These are phyloP conservation scores for Cryptotermes secundus DNA, from an alignment of 1,140 invertebrate genomes.

Conservation along the genomic window DNA sequence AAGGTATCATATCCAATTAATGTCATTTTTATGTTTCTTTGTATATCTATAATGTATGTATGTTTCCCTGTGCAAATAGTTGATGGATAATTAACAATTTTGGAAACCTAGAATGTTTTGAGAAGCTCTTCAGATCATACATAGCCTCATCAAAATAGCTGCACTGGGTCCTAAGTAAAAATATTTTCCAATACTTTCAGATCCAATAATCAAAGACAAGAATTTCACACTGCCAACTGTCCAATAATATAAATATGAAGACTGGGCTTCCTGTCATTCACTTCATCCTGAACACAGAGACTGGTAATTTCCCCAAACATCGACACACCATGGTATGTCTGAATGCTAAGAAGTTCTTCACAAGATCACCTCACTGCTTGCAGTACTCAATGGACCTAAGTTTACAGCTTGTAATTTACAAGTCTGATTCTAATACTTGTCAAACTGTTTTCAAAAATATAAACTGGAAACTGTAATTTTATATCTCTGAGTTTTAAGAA, in stretches of 20 bases:
- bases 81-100: too few relatives aligned
- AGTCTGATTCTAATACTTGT: neutral
- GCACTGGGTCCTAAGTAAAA: too few relatives aligned
- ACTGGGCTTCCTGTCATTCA: neutral
- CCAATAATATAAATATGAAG: neutral
- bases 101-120: too few relatives aligned
- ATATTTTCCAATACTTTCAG: too few relatives aligned
- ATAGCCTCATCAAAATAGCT: too few relatives aligned
- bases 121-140: too few relatives aligned
- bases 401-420: neutral
- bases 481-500: conserved; percentile 13
- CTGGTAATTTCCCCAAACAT: neutral
- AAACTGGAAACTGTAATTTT: neutral
- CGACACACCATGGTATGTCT: neutral
- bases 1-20: too few relatives aligned
- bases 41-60: too few relatives aligned
- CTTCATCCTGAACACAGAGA: neutral
- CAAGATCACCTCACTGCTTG: neutral
- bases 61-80: too few relatives aligned
- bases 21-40: too few relatives aligned
- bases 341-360: too few relatives aligned
- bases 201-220: neutral
- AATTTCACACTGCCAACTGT: neutral
- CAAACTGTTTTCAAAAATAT: neutral
- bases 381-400: neutral